Conservation (phyloP, 2,113 vertebrate genomes). For the Entelurus aequoreus region DNA sequence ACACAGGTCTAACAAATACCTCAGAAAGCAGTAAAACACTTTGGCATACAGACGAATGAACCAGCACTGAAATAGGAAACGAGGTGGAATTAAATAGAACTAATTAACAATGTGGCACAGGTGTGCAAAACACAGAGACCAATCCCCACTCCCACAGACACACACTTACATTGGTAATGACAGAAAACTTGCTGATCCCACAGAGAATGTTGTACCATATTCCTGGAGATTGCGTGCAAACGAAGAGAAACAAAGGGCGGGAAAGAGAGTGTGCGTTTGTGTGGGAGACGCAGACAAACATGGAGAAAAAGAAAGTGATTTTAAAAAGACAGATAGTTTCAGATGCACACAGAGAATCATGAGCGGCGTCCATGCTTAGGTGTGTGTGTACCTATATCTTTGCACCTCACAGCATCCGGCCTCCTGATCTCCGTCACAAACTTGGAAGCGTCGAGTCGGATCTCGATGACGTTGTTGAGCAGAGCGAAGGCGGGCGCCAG, state of each 20-base stretch:
- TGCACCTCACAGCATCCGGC: slow-evolving; percentile 88
- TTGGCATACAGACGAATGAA: background rate
- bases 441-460: slow-evolving; percentile 92
- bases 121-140: too few species aligned
- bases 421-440: slow-evolving; percentile 89
- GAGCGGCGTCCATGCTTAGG: background rate
- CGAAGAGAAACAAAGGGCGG: slow-evolving; percentile 8
- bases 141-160: slow-evolving; percentile 4
- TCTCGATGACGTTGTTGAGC: slow-evolving; percentile 96
- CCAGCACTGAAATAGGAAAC: too few species aligned
- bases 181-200: slow-evolving; percentile 94
- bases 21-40: background rate
- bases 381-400: slow-evolving; percentile 85
- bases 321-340: slow-evolving; percentile 15
- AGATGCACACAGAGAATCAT: slow-evolving; percentile 23
- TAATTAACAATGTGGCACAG: too few species aligned
- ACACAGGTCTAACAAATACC: too few species aligned
- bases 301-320: slow-evolving; percentile 27
- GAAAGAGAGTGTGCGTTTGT: slow-evolving; percentile 4
- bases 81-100: too few species aligned
- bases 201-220: slow-evolving; percentile 98
- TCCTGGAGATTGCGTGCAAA: slow-evolving; percentile 70
- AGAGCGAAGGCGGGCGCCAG: slow-evolving; percentile 92
- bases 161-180: slow-evolving; percentile 96
- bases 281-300: slow-evolving; percentile 3